Percentiles rank a stretch among this genome's conserved stretches.
Conservation (phyloP, 2,113 vertebrate species). For the Podarcis raffonei region DNA sequence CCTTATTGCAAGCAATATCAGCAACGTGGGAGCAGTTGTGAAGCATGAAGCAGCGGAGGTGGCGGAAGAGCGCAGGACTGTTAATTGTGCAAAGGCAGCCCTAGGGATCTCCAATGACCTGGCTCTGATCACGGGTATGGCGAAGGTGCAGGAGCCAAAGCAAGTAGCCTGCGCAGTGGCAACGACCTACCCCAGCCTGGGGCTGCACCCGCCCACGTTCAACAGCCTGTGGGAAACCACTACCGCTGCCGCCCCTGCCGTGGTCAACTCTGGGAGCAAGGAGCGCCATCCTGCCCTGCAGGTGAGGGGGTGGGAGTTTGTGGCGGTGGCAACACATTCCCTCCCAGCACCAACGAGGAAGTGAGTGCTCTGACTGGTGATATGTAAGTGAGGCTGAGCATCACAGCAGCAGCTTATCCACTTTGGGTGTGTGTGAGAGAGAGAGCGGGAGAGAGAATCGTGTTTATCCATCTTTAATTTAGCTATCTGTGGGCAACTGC, state of each 20-base stretch:
- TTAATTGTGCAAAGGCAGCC: no score
- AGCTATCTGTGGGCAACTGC: background rate
- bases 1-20: no score
- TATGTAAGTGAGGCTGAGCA: conserved; percentile 29
- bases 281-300: background rate
- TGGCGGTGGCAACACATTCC: background rate
- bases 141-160: background rate
- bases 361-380: background rate
- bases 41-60: no score
- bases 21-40: no score
- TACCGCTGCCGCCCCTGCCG: no score
- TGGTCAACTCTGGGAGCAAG: background rate
- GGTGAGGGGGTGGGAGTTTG: conserved; percentile 6
- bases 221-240: background rate
- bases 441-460: background rate
- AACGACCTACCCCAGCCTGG: background rate
- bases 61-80: no score
- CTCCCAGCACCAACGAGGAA: background rate
- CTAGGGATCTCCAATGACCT: no score
- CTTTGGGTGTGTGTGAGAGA: background rate
- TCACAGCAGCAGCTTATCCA: background rate
- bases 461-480: background rate
- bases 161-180: background rate
- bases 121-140: no score
- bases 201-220: background rate